These are phyloP conservation scores for Drosophila lutescens DNA, from an alignment of 2,888 invertebrate genomes.

Conservation along the genomic window DNA sequence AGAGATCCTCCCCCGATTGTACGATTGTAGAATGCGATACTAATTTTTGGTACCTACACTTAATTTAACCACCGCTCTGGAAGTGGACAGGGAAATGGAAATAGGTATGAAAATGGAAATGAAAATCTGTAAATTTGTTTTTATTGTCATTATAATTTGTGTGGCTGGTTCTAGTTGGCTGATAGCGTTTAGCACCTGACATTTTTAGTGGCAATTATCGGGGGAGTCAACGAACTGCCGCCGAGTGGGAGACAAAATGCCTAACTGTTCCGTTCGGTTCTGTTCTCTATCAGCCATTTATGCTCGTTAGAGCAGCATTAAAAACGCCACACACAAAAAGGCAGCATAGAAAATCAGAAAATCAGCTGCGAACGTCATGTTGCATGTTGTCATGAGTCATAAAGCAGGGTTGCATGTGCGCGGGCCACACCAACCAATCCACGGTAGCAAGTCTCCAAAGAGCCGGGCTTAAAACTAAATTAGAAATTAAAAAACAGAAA, in stretches of 20 bases:
- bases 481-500: constrained; percentile 38
- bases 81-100: constrained; percentile 46
- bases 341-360: constrained; percentile 33
- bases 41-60: constrained; percentile 75
- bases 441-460: constrained; percentile 43
- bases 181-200: constrained; percentile 82
- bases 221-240: constrained; percentile 46
- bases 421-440: constrained; percentile 36
- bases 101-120: constrained; percentile 60
- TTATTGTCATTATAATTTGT: constrained; percentile 77
- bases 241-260: constrained; percentile 47
- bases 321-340: constrained; percentile 34
- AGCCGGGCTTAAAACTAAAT: constrained; percentile 69
- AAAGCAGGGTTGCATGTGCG: constrained; percentile 78
- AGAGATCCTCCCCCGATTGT: constrained; percentile 51
- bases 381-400: constrained; percentile 81
- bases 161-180: constrained; percentile 75
- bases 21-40: constrained; percentile 64
- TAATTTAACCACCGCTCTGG: constrained; percentile 40
- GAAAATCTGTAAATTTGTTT: constrained; percentile 79
- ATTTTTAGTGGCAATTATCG: constrained; percentile 78
- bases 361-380: constrained; percentile 63
- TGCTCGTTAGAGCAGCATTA: constrained; percentile 44
- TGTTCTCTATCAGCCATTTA: constrained; percentile 31
- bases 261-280: constrained; percentile 29